Percentiles rank a stretch among this genome's conserved stretches.
Conservation (phyloP, 1,140 invertebrate species). For the Maniola jurtina region DNA sequence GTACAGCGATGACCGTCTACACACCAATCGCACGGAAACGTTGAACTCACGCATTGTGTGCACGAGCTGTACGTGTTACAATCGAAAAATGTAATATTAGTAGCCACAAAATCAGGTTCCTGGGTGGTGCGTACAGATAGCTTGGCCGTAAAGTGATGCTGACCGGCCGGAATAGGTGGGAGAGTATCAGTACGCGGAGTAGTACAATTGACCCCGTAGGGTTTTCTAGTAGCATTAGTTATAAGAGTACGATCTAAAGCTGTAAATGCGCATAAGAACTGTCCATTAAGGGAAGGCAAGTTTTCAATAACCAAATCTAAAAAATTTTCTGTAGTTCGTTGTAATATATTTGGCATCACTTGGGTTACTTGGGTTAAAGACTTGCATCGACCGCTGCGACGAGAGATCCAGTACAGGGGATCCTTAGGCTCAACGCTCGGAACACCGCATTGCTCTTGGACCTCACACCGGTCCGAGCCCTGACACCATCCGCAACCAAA, state of each 20-base stretch:
- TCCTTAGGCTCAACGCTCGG: conserved; percentile 85
- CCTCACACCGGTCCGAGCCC: conserved; percentile 93
- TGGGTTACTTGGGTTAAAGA: conserved; percentile 96
- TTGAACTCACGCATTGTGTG: conserved; percentile 95
- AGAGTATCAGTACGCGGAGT: conserved; percentile 95
- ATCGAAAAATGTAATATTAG: conserved; percentile 98
- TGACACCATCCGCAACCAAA: conserved; percentile 97
- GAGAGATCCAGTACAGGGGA: conserved; percentile 96
- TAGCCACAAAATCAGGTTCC: conserved; percentile 95
- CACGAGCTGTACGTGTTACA: conserved; percentile 97
- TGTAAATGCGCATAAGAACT: conserved; percentile 96
- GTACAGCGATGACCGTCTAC: conserved; percentile 98
- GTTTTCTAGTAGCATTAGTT: conserved; percentile 93
- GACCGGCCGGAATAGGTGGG: conserved; percentile 92
- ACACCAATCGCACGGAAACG: conserved; percentile 97
- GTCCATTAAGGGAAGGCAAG: conserved; percentile 91
- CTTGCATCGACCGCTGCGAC: conserved; percentile 97
- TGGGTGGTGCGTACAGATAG: conserved; percentile 94
- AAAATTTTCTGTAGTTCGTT: conserved; percentile 94
- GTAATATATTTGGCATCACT: conserved; percentile 93
- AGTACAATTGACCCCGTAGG: conserved; percentile 94
- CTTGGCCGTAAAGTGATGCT: conserved; percentile 98
- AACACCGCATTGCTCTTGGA: conserved; percentile 92
- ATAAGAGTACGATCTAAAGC: conserved; percentile 93
- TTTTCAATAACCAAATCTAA: conserved; percentile 95